Evolutionary conservation across 2,888 invertebrate species (phyloP).

Genomic region (Eupelmus urozonus): DNA sequence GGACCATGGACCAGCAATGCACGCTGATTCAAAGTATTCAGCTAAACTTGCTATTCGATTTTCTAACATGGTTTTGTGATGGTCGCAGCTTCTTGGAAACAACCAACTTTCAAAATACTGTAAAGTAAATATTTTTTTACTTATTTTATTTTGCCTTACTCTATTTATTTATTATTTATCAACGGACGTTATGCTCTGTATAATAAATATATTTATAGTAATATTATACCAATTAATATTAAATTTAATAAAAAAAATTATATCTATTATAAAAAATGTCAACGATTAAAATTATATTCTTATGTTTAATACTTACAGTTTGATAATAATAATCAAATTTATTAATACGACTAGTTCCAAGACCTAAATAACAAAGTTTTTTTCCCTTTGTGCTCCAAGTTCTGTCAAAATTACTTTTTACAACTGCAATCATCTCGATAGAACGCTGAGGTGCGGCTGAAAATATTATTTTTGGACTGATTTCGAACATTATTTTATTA

Average conservation of each 20-base stretch:
- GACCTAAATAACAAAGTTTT: constrained; percentile 37
- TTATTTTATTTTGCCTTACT: neutral
- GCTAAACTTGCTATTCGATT: constrained; percentile 87
- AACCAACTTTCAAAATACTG: constrained; percentile 87
- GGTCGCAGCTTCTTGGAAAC: constrained; percentile 85
- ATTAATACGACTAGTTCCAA: neutral
- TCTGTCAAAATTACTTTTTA: neutral
- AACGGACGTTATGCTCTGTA: neutral
- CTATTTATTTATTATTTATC: neutral
- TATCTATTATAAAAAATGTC: neutral
- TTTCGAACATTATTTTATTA: neutral
- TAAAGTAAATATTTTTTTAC: constrained; percentile 64
- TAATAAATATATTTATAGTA: neutral
- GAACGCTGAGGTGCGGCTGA: constrained; percentile 13
- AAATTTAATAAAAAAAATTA: neutral
- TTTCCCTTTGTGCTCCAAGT: constrained; percentile 12
- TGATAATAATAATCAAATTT: neutral
- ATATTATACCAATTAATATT: neutral
- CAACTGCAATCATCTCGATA: constrained; percentile 29
- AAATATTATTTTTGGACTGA: neutral
- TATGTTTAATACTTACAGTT: neutral
- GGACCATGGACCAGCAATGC: constrained; percentile 92
- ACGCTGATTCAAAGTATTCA: constrained; percentile 88
- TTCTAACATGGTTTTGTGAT: constrained; percentile 83
- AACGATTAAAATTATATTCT: too few relatives aligned